A percentile compares a stretch with the other conserved stretches of the same genome.
Conservation (phyloP, 2,888 invertebrate genomes). For the Temnothorax unifasciatus region DNA sequence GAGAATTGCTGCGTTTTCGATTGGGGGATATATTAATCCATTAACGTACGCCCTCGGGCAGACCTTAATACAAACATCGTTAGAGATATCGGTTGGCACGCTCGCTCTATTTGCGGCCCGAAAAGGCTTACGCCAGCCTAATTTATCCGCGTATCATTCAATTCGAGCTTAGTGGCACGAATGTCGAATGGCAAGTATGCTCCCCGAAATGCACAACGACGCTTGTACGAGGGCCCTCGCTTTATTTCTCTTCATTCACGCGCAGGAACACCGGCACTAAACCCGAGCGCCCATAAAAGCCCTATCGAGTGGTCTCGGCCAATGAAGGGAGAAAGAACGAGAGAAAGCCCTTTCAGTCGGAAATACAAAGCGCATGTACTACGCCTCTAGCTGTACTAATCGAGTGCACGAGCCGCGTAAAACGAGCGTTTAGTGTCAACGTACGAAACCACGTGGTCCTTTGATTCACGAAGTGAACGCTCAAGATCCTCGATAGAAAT, state of each 20-base stretch:
- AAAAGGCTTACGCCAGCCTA: constrained; percentile 65
- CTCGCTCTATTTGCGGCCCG: constrained; percentile 25
- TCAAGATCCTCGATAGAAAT: background rate
- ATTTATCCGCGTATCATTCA: constrained; percentile 75
- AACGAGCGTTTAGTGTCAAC: constrained; percentile 55
- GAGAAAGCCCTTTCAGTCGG: constrained; percentile 69
- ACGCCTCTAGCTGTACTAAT: constrained; percentile 4
- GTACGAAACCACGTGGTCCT: background rate
- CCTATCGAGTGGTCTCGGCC: constrained; percentile 50
- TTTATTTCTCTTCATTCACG: constrained; percentile 61
- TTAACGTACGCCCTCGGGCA: constrained; percentile 19
- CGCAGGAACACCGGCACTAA: constrained; percentile 44
- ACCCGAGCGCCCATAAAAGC: constrained; percentile 61
- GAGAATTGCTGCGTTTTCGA: constrained; percentile 1
- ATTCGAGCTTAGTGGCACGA: constrained; percentile 80
- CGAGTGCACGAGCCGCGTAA: constrained; percentile 48
- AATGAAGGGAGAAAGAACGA: constrained; percentile 56
- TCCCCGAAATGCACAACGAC: constrained; percentile 74
- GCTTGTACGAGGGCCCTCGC: constrained; percentile 66
- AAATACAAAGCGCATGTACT: constrained; percentile 59
- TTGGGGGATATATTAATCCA: constrained; percentile 32
- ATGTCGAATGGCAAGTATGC: constrained; percentile 64
- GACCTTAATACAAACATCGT: constrained; percentile 22
- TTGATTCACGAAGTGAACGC: background rate
- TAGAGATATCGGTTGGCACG: constrained; percentile 26